Evolutionary conservation across 2,113 vertebrate genomes (phyloP).

Genomic region (Festucalex cinctus): DNA sequence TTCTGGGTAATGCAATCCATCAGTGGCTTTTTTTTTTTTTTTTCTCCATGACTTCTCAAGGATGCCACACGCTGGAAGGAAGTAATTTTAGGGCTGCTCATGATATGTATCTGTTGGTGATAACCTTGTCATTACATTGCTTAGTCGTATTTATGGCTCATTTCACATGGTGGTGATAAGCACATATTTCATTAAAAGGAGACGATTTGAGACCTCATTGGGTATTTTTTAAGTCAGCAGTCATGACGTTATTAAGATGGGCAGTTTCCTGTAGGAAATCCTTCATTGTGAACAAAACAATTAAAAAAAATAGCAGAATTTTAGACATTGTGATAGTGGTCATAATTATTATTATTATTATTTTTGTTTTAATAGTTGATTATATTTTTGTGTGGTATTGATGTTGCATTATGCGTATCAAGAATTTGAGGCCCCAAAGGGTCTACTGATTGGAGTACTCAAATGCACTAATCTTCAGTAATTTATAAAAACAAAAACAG

Average conservation of each 20-base stretch:
- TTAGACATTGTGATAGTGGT: no score
- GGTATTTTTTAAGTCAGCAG: neutral
- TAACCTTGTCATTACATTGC: neutral
- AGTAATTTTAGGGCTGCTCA: slow-evolving; percentile 33
- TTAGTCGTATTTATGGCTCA: neutral
- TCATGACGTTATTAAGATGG: neutral
- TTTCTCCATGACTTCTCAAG: slow-evolving; percentile 16
- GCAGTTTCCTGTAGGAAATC: neutral
- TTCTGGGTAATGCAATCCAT: slow-evolving; percentile 42
- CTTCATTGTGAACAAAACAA: no score
- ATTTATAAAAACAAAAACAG: neutral
- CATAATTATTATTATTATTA: no score
- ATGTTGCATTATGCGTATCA: neutral
- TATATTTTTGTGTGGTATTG: neutral
- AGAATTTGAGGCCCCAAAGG: neutral
- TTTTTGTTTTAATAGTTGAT: no score
- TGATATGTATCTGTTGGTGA: slow-evolving; percentile 9
- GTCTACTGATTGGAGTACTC: no score
- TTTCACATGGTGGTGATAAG: slow-evolving; percentile 15
- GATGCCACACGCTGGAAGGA: slow-evolving; percentile 32
- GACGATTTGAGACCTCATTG: neutral
- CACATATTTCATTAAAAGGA: neutral
- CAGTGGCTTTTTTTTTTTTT: slow-evolving; percentile 15
- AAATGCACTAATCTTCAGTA: neutral
- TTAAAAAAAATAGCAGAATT: no score